These are phyloP conservation scores for Rambutsinella grinnellia DNA, from an alignment of 2,888 invertebrate species.

Conservation along the genomic window DNA sequence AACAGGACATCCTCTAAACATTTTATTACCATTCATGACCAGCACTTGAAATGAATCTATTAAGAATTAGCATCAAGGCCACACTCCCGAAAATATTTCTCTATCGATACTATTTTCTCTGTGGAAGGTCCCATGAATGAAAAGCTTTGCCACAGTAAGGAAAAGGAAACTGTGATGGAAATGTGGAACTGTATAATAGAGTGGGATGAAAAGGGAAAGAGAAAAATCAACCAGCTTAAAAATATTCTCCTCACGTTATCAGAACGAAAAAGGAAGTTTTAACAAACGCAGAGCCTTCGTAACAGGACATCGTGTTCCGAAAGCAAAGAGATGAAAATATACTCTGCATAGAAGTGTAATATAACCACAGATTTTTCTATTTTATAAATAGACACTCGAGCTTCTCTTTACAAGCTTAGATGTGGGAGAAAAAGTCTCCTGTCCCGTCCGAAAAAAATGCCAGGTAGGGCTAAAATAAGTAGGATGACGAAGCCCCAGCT, in stretches of 20 bases:
- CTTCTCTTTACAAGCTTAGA: neutral
- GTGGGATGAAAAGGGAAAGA: slow-evolving; percentile 24
- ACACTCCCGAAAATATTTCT: no score
- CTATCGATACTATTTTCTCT: no score
- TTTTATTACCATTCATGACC: no score
- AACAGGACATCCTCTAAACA: no score
- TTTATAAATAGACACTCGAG: neutral
- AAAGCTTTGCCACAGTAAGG: neutral
- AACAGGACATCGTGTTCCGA: slow-evolving; percentile 60
- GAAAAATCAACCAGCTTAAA: slow-evolving; percentile 45
- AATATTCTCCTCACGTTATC: slow-evolving; percentile 58
- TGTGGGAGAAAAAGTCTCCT: no score
- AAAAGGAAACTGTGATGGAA: neutral
- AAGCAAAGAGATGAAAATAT: slow-evolving; percentile 51
- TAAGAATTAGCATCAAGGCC: no score
- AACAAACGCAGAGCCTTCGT: slow-evolving; percentile 62
- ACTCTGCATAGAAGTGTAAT: slow-evolving; percentile 4
- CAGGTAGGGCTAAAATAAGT: no score
- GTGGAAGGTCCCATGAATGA: no score
- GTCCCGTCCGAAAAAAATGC: no score
- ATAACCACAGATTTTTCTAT: neutral
- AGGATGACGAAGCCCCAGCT: no score
- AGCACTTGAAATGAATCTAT: no score
- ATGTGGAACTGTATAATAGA: slow-evolving; percentile 42
- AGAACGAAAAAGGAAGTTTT: slow-evolving; percentile 62